A percentile compares a stretch with the other conserved stretches of the same genome.
These are phyloP conservation scores for Caenorhabditis imperialis DNA, from an alignment of 2,888 invertebrate genomes.

Conservation along the genomic window DNA sequence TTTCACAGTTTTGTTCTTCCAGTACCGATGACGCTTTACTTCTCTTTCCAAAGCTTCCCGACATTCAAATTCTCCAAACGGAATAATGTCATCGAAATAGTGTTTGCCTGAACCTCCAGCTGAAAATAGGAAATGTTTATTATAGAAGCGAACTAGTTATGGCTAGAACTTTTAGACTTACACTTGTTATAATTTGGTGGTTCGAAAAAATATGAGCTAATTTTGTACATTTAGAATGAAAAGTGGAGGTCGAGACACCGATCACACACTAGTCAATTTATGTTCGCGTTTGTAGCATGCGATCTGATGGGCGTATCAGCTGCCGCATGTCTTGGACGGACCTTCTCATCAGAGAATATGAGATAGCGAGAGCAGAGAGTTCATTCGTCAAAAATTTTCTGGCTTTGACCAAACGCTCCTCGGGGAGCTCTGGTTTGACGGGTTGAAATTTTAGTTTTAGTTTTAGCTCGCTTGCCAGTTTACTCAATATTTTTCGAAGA, in stretches of 20 bases:
- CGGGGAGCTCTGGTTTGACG: too few relatives aligned
- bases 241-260: too few relatives aligned
- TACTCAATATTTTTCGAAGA: too few relatives aligned
- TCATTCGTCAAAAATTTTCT: slow-evolving; percentile 39
- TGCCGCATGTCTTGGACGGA: slow-evolving; percentile 26
- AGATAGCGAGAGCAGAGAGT: slow-evolving; percentile 25
- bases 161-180: slow-evolving; percentile 6
- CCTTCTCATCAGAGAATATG: slow-evolving; percentile 2
- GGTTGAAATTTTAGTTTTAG: too few relatives aligned
- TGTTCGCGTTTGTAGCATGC: slow-evolving; percentile 36
- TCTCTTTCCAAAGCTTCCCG: slow-evolving; percentile 71
- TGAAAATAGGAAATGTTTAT: too few relatives aligned
- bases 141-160: too few relatives aligned
- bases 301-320: slow-evolving; percentile 21
- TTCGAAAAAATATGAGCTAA: slow-evolving; percentile 6
- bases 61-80: slow-evolving; percentile 75
- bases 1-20: slow-evolving; percentile 69
- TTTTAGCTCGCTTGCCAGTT: too few relatives aligned
- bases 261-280: slow-evolving; percentile 32
- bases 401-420: slow-evolving; percentile 21
- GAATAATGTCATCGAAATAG: slow-evolving; percentile 69
- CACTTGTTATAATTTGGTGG: slow-evolving; percentile 3
- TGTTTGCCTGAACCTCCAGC: slow-evolving; percentile 57
- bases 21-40: slow-evolving; percentile 65
- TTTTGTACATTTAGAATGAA: slow-evolving; percentile 16